Evolutionary conservation across 1,140 invertebrate genomes (phyloP).

Genomic region (Atta texana): DNA sequence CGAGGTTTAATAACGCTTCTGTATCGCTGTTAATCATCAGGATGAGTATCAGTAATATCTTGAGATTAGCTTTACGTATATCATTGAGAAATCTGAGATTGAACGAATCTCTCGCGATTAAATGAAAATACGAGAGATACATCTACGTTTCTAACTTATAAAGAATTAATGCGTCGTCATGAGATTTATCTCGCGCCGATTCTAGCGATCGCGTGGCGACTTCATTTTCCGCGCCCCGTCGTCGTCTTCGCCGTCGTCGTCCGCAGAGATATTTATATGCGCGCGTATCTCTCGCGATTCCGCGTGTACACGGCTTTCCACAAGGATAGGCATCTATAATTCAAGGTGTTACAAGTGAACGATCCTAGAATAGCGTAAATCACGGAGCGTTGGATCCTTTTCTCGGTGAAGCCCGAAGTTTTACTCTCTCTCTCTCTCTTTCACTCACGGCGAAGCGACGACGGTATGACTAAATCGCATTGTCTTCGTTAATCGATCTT

Average conservation of each 20-base stretch:
- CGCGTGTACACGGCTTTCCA: conserved; percentile 68
- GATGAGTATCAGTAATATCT: conserved; percentile 25
- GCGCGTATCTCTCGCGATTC: conserved; percentile 34
- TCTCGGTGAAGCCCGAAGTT: conserved; percentile 70
- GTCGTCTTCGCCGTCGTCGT: conserved; percentile 72
- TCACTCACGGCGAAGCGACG: conserved; percentile 7
- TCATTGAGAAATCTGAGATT: conserved; percentile 32
- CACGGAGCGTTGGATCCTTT: conserved; percentile 78
- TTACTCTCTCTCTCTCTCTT: background rate
- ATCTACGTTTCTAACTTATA: conserved; percentile 27
- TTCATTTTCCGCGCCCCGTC: conserved; percentile 74
- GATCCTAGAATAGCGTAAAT: conserved; percentile 81
- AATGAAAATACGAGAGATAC: conserved; percentile 49
- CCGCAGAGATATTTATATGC: conserved; percentile 57
- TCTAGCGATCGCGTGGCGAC: conserved; percentile 57
- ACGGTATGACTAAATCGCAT: conserved; percentile 48
- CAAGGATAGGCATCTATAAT: conserved; percentile 81
- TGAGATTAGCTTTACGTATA: conserved; percentile 26
- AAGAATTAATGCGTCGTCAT: conserved; percentile 45
- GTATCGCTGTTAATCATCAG: conserved; percentile 19
- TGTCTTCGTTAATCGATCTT: conserved; percentile 59
- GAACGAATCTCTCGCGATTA: conserved; percentile 35
- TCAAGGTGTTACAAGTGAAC: conserved; percentile 84
- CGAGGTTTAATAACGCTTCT: conserved; percentile 29
- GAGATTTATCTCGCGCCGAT: conserved; percentile 34